Conservation (phyloP, 2,888 invertebrate species). For the Oxycera nigricornis region DNA sequence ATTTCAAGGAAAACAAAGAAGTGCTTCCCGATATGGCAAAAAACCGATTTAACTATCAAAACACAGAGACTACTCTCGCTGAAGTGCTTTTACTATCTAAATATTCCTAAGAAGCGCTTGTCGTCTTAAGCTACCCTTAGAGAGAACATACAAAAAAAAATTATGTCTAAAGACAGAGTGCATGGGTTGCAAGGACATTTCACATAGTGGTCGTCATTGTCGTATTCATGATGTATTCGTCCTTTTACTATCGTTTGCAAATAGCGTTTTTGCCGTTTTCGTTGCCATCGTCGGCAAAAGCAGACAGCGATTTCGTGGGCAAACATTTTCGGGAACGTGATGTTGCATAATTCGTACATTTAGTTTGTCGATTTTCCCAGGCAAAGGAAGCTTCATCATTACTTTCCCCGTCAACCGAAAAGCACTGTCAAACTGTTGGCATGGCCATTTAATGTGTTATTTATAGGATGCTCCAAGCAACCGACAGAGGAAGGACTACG, state of each 20-base stretch:
- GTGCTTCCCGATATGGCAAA: too few relatives aligned
- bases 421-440: conserved; percentile 2
- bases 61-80: too few relatives aligned
- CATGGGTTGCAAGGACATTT: not conserved
- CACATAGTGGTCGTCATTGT: not conserved
- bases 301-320: conserved; percentile 3
- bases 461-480: conserved; percentile 10
- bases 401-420: not conserved
- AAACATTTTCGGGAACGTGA: conserved; percentile 36
- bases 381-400: conserved; percentile 14
- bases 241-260: conserved; percentile 23
- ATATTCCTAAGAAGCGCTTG: too few relatives aligned
- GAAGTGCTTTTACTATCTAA: too few relatives aligned
- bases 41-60: too few relatives aligned
- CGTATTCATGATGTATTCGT: not conserved
- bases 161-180: too few relatives aligned
- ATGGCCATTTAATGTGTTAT: conserved; percentile 32
- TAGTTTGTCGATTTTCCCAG: conserved; percentile 9
- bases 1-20: too few relatives aligned
- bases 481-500: too few relatives aligned
- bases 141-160: too few relatives aligned
- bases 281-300: not conserved
- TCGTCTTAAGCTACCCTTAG: too few relatives aligned
- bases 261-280: not conserved
- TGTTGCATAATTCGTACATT: conserved; percentile 35